A percentile compares a stretch with the other conserved stretches of the same genome.
Conservation (phyloP, 2,797 vertebrate species). For the Clamator glandarius region DNA sequence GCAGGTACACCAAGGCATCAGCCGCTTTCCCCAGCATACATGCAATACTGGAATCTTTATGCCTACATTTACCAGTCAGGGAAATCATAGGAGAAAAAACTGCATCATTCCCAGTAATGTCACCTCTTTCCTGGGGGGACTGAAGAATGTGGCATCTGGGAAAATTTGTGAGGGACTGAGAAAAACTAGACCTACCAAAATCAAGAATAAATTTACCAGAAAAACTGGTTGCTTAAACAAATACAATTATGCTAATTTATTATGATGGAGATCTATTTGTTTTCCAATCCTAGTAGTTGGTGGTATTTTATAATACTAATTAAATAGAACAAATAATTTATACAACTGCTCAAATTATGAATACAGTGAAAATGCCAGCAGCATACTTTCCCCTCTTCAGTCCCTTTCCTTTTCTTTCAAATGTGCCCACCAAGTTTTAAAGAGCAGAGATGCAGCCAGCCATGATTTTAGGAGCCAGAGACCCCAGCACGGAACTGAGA, state of each 20-base stretch:
- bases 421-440: neutral
- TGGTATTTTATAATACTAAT: neutral
- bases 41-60: too few relatives aligned
- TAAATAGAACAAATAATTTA: neutral
- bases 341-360: neutral
- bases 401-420: neutral
- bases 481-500: neutral
- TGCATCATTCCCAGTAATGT: neutral
- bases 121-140: neutral
- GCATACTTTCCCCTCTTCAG: neutral
- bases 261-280: neutral
- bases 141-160: neutral
- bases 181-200: neutral
- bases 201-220: neutral
- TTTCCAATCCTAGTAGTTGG: neutral
- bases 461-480: neutral
- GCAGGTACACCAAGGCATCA: too few relatives aligned
- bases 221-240: neutral
- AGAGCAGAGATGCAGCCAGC: neutral
- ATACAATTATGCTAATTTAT: neutral
- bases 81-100: neutral
- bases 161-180: neutral
- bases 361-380: neutral
- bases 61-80: neutral
- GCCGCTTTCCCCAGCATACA: too few relatives aligned